These are phyloP conservation scores for Achatina immaculata DNA, from an alignment of 1,140 invertebrate species.

Conservation along the genomic window DNA sequence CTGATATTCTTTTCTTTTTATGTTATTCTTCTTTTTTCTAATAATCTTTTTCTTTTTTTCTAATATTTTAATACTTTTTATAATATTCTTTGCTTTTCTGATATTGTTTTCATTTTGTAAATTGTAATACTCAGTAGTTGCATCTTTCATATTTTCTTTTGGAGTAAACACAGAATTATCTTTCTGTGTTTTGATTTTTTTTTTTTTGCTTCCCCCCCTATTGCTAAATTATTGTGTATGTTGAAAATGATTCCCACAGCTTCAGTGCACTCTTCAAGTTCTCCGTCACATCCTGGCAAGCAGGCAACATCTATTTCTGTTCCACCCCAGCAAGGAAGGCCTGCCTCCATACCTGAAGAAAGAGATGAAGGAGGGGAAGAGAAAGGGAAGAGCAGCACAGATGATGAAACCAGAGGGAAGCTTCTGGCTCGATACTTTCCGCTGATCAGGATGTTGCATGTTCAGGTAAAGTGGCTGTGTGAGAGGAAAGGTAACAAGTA, in stretches of 20 bases:
- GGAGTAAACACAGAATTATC: too few species aligned
- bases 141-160: too few species aligned
- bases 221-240: not conserved
- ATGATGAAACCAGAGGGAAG: slow-evolving; percentile 40
- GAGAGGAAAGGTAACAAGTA: too few species aligned
- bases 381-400: slow-evolving; percentile 8
- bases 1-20: too few species aligned
- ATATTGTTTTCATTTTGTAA: too few species aligned
- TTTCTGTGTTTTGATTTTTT: not conserved
- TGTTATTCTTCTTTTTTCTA: too few species aligned
- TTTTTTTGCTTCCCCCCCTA: not conserved
- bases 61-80: too few species aligned
- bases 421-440: slow-evolving; percentile 57
- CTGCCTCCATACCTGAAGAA: slow-evolving; percentile 23
- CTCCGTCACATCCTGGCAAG: slow-evolving; percentile 49
- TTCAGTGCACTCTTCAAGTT: slow-evolving; percentile 57
- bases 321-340: slow-evolving; percentile 36
- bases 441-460: slow-evolving; percentile 57
- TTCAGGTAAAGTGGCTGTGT: slow-evolving; percentile 59
- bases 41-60: too few species aligned
- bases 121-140: too few species aligned
- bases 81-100: too few species aligned
- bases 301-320: slow-evolving; percentile 43
- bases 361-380: not conserved
- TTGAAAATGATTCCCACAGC: slow-evolving; percentile 40